phyloP scores from a whole-genome alignment of 2,797 vertebrate genomes.

The Sebastes kiyomatsui region DNA sequence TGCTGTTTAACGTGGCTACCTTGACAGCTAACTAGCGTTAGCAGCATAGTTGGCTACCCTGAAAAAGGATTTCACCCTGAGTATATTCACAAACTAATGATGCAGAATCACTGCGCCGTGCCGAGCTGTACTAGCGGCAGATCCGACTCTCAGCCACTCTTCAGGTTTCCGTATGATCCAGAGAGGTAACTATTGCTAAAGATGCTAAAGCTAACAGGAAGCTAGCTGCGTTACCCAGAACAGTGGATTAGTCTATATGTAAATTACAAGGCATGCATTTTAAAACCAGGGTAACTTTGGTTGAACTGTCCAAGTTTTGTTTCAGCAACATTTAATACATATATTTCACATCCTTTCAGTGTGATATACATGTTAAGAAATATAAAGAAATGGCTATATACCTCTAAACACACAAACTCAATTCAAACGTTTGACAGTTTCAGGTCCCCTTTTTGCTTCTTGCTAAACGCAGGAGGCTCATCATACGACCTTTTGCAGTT shows the following conservation, averaged over 20 bases:
- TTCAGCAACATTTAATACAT: not conserved
- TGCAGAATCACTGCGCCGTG: slow-evolving; percentile 84
- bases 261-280: not conserved
- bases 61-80: rapidly evolving
- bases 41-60: not conserved
- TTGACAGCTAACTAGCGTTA: slow-evolving; percentile 6
- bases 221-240: not conserved
- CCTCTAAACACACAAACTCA: not conserved
- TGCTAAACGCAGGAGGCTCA: not conserved
- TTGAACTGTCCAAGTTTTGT: not conserved
- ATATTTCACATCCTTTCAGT: not conserved
- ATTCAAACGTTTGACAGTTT: not conserved
- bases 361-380: too few species aligned
- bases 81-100: slow-evolving; percentile 23
- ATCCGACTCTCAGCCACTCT: slow-evolving; percentile 77
- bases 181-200: slow-evolving; percentile 75
- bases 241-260: not conserved
- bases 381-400: not conserved
- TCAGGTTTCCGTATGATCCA: slow-evolving; percentile 84
- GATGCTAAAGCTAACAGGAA: slow-evolving; percentile 17
- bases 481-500: not conserved
- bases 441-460: not conserved
- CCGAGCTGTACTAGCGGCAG: slow-evolving; percentile 76
- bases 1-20: rapidly evolving
- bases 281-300: not conserved